These are phyloP conservation scores for Clivina fossor DNA, from an alignment of 2,888 invertebrate genomes.

Conservation along the genomic window DNA sequence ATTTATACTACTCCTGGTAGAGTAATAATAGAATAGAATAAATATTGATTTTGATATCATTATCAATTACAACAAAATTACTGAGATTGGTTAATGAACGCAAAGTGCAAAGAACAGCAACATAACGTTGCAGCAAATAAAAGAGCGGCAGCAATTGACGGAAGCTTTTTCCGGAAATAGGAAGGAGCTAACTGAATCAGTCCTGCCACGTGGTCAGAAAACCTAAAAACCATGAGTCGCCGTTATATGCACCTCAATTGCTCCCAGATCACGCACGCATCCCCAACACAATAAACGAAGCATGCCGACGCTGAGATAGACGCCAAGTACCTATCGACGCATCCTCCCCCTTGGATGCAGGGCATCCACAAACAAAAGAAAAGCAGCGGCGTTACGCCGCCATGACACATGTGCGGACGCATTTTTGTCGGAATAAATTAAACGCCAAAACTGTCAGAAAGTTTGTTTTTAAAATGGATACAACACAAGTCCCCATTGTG, in stretches of 20 bases:
- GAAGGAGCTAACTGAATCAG: conserved; percentile 41
- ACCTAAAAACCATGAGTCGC: too few species aligned
- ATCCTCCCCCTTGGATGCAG: background rate
- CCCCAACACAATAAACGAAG: conserved; percentile 13
- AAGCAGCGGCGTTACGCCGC: background rate
- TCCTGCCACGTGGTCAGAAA: conserved; percentile 40
- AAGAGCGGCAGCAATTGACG: too few species aligned
- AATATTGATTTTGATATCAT: too few species aligned
- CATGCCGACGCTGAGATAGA: too few species aligned
- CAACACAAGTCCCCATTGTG: conserved; percentile 25
- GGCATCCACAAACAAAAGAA: conserved; percentile 13
- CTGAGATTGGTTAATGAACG: too few species aligned
- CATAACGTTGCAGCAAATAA: too few species aligned
- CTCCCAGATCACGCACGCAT: conserved; percentile 10
- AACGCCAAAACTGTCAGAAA: conserved; percentile 34
- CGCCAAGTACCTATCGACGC: conserved; percentile 16
- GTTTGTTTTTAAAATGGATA: conserved; percentile 33
- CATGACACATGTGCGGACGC: conserved; percentile 12
- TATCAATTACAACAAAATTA: too few species aligned
- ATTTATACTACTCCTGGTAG: too few species aligned
- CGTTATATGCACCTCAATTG: too few species aligned
- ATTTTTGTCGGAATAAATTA: conserved; percentile 34
- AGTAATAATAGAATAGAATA: too few species aligned
- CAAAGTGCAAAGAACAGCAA: too few species aligned
- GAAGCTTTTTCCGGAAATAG: too few species aligned